These are phyloP conservation scores for Bradynema listronoti DNA, from an alignment of 1,140 invertebrate genomes.

Conservation along the genomic window DNA sequence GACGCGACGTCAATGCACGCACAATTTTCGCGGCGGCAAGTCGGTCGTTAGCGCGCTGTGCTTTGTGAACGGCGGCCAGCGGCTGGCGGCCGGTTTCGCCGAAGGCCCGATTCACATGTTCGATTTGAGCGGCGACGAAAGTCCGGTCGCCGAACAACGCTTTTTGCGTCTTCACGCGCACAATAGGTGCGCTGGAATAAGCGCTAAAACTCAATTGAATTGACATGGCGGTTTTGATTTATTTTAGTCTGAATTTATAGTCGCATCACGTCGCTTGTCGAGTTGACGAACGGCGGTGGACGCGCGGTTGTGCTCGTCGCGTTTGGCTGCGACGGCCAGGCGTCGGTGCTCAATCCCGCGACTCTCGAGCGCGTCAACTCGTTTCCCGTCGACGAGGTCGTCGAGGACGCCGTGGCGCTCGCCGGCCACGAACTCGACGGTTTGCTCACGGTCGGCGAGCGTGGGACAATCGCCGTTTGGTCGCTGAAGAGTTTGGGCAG, in stretches of 20 bases:
- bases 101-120: slow-evolving; percentile 29
- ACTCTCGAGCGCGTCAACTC: slow-evolving; percentile 26
- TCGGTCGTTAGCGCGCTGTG: slow-evolving; percentile 30
- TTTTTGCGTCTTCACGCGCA: no score
- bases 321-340: slow-evolving; percentile 43
- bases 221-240: slow-evolving; percentile 18
- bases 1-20: slow-evolving; percentile 32
- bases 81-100: slow-evolving; percentile 37
- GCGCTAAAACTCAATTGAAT: background rate
- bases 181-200: slow-evolving; percentile 34
- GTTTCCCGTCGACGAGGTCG: slow-evolving; percentile 44
- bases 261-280: slow-evolving; percentile 29
- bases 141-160: no score
- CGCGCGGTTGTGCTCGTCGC: background rate
- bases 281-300: background rate
- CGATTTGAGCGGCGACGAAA: slow-evolving; percentile 15
- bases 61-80: slow-evolving; percentile 21
- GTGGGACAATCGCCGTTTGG: slow-evolving; percentile 46
- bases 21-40: slow-evolving; percentile 34
- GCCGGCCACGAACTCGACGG: slow-evolving; percentile 13
- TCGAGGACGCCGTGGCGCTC: slow-evolving; percentile 35
- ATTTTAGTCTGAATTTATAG: slow-evolving; percentile 14
- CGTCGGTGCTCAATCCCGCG: slow-evolving; percentile 38
- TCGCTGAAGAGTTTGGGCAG: slow-evolving; percentile 12
- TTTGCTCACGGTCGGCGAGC: slow-evolving; percentile 46